phyloP scores from a whole-genome alignment of 2,797 vertebrate genomes.

The Paguma larvata region DNA sequence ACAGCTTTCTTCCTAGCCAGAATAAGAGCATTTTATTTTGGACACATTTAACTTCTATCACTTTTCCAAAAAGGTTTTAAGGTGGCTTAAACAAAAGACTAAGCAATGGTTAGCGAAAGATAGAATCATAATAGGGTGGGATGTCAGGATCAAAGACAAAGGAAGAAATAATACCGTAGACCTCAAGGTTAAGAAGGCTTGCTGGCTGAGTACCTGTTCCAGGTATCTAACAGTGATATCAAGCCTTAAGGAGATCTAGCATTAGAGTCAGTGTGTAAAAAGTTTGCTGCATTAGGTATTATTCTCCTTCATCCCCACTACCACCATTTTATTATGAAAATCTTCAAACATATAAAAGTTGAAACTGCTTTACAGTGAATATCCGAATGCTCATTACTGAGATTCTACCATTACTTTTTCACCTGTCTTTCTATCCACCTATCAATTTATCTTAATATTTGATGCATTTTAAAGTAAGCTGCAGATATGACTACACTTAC shows the following conservation, averaged over 20 bases:
- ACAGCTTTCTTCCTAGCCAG: constrained; percentile 20
- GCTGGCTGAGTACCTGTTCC: background rate
- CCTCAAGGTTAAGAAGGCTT: background rate
- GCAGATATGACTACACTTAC: background rate
- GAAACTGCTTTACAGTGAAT: constrained; percentile 21
- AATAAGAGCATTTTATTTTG: constrained; percentile 15
- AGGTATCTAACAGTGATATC: background rate
- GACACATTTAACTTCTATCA: background rate
- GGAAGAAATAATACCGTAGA: background rate
- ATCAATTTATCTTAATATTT: constrained; percentile 40
- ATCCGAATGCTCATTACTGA: background rate
- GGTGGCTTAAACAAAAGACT: constrained; percentile 3
- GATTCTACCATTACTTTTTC: constrained; percentile 32
- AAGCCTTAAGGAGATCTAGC: background rate
- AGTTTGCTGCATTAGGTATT: background rate
- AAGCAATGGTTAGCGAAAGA: background rate
- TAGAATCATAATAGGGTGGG: background rate
- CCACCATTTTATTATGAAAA: constrained; percentile 25
- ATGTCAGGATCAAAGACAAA: background rate
- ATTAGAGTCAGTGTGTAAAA: background rate
- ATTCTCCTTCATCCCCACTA: background rate
- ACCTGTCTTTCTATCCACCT: background rate
- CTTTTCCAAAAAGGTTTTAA: constrained; percentile 35
- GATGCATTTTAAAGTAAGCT: constrained; percentile 53
- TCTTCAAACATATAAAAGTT: constrained; percentile 29